Evolutionary conservation across 2,113 vertebrate genomes (phyloP).

Genomic region (Oxyruncus cristatus): DNA sequence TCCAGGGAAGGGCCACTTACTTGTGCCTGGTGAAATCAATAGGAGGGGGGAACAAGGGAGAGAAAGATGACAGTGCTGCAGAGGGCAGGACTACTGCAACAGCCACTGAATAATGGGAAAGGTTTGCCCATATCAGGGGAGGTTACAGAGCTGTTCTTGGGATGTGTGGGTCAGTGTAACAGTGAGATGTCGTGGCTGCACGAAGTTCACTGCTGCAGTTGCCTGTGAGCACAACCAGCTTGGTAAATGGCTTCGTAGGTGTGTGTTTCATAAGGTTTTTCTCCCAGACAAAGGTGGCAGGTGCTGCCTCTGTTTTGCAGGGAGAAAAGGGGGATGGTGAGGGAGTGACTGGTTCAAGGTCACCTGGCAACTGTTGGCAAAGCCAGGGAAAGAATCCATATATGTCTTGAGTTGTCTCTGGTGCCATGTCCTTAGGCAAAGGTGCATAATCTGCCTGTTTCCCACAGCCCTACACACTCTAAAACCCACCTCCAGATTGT

Average conservation of each 20-base stretch:
- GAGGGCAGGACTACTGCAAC: not conserved
- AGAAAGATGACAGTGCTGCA: not conserved
- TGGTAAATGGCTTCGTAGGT: not conserved
- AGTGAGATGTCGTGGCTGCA: not conserved
- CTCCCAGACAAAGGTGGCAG: not conserved
- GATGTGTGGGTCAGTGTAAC: not conserved
- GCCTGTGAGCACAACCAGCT: not conserved
- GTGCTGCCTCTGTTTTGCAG: not conserved
- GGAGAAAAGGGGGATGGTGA: not conserved
- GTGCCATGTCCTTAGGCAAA: not conserved
- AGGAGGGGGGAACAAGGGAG: too few relatives aligned
- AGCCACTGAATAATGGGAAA: not conserved
- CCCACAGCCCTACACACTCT: not conserved
- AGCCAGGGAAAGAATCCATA: not conserved
- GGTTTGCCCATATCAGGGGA: not conserved
- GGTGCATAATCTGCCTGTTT: not conserved
- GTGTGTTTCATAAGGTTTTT: not conserved
- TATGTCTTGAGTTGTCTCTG: not conserved
- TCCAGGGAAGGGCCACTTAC: not conserved
- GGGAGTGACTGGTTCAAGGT: not conserved
- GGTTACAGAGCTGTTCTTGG: not conserved
- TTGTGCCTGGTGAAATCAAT: not conserved
- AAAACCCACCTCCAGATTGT: not conserved
- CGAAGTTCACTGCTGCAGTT: not conserved
- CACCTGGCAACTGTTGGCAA: not conserved